These are phyloP conservation scores for Spongilla lacustris DNA, from an alignment of 37 sponge, comb jelly and placozoan genomes.

Conservation along the genomic window DNA sequence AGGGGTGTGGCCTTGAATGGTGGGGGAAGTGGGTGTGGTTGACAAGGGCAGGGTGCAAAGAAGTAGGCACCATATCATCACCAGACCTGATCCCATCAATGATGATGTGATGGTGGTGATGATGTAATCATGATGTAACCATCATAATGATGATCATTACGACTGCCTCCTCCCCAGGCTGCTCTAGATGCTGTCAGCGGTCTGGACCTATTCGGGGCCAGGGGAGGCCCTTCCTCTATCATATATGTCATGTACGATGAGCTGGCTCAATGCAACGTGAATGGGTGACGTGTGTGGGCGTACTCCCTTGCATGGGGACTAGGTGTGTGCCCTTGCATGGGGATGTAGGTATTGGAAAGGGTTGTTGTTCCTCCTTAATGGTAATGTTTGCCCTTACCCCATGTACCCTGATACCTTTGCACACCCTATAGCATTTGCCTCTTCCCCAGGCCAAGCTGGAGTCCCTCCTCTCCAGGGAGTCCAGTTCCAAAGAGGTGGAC, in stretches of 20 bases:
- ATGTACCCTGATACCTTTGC: no score
- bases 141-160: neutral
- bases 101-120: no score
- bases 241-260: conserved; percentile 86
- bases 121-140: neutral
- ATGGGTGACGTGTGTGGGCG: neutral
- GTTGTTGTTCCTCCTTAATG: no score
- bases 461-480: conserved; percentile 83
- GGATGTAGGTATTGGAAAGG: neutral
- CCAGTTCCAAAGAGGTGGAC: conserved; percentile 90
- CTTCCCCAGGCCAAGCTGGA: conserved; percentile 62
- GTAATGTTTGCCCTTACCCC: no score
- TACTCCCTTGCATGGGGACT: no score
- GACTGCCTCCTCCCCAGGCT: conserved; percentile 53
- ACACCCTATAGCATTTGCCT: neutral
- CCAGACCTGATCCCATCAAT: no score
- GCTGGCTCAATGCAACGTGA: conserved; percentile 81
- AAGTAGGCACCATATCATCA: no score
- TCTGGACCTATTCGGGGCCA: conserved; percentile 88
- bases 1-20: neutral
- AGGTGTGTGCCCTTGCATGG: neutral
- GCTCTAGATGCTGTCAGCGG: conserved; percentile 89
- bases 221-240: conserved; percentile 82
- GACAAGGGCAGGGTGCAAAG: neutral
- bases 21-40: neutral